phyloP scores from a whole-genome alignment of 92 coral and sea anemone genomes.

The Epizoanthus stellaris region DNA sequence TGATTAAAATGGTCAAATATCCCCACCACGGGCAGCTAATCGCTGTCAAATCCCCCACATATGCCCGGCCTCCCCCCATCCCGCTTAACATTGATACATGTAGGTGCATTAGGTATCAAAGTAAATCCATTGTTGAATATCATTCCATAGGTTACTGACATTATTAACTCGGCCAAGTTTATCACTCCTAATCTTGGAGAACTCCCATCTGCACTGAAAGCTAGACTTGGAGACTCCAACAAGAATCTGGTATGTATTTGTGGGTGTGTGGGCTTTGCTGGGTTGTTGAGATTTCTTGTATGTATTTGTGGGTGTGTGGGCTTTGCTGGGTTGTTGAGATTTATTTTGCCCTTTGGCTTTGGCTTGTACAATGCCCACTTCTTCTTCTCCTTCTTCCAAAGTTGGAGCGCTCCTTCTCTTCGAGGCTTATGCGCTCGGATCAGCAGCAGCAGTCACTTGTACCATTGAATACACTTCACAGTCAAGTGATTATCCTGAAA shows the following conservation, averaged over 20 bases:
- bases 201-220: constrained; percentile 91
- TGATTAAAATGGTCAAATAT: no score
- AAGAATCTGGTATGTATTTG: constrained; percentile 85
- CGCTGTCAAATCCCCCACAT: no score
- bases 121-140: not conserved
- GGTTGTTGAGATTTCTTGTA: constrained; percentile 56
- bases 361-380: no score
- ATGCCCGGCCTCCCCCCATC: no score
- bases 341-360: not conserved
- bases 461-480: no score
- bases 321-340: not conserved
- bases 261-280: not conserved
- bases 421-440: no score
- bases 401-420: no score
- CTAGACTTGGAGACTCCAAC: constrained; percentile 96
- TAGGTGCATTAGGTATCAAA: not conserved
- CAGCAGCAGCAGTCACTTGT: no score
- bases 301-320: constrained; percentile 7
- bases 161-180: constrained; percentile 86
- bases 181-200: constrained; percentile 92
- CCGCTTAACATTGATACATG: no score
- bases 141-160: constrained; percentile 71
- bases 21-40: no score
- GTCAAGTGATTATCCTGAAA: no score
- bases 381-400: no score